phyloP scores from a whole-genome alignment of 1,140 invertebrate genomes.

The Oryzaephilus surinamensis region DNA sequence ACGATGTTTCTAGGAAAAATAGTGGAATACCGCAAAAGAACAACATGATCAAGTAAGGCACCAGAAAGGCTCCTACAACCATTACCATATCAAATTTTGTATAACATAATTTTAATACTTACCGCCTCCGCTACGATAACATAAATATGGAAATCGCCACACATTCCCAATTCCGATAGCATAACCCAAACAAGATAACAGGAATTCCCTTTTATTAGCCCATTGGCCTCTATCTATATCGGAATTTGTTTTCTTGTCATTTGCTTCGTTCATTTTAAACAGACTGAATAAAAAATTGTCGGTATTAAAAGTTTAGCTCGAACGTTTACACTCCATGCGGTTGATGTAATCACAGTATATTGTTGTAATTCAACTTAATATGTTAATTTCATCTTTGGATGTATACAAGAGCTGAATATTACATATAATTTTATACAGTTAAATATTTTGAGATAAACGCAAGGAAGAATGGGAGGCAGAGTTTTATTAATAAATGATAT shows the following conservation, averaged over 20 bases:
- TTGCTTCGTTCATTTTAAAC: too few species aligned
- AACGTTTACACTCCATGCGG: too few species aligned
- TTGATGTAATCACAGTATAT: too few species aligned
- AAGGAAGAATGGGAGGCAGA: too few species aligned
- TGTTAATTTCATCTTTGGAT: too few species aligned
- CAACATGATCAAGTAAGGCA: slow-evolving; percentile 64
- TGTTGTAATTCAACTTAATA: too few species aligned
- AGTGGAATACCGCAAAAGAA: slow-evolving; percentile 75
- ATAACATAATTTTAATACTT: slow-evolving; percentile 20
- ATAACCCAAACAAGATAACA: slow-evolving; percentile 62
- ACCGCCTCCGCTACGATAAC: slow-evolving; percentile 74
- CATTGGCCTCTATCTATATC: slow-evolving; percentile 35
- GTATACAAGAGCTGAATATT: too few species aligned
- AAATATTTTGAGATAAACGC: too few species aligned
- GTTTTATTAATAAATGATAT: too few species aligned
- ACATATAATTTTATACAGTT: too few species aligned
- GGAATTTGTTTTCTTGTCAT: not conserved
- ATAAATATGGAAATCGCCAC: slow-evolving; percentile 79
- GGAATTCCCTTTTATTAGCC: slow-evolving; percentile 59
- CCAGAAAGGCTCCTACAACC: slow-evolving; percentile 60
- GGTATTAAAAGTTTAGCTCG: too few species aligned
- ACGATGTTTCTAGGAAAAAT: slow-evolving; percentile 79
- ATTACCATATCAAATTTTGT: not conserved
- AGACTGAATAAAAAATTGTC: too few species aligned
- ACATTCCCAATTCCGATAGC: slow-evolving; percentile 74